Percentiles rank a stretch among this genome's conserved stretches.
phyloP scores from a whole-genome alignment of 2,888 invertebrate species.

The Agonopterix arenella region DNA sequence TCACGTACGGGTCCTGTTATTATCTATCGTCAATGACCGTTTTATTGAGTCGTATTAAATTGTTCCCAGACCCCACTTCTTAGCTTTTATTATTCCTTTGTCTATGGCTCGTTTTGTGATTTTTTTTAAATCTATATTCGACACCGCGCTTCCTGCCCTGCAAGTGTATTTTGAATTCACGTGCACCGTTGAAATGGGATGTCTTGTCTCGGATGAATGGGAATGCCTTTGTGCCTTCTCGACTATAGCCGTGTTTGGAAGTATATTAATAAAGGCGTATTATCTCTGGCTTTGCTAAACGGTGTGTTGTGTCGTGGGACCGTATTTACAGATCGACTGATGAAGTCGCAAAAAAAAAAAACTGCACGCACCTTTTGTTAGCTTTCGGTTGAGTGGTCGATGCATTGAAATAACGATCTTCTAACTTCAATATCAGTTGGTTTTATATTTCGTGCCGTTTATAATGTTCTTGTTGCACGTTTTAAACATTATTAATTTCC shows the following conservation, averaged over 20 bases:
- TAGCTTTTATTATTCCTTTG: slow-evolving; percentile 40
- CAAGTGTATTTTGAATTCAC: slow-evolving; percentile 50
- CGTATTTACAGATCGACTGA: slow-evolving; percentile 18
- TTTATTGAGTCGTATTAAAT: slow-evolving; percentile 21
- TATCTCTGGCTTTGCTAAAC: slow-evolving; percentile 40
- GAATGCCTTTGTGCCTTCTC: slow-evolving; percentile 71
- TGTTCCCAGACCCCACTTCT: slow-evolving; percentile 40
- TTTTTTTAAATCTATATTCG: slow-evolving; percentile 52
- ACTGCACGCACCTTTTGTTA: slow-evolving; percentile 10
- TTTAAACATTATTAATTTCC: no score
- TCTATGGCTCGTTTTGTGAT: slow-evolving; percentile 40
- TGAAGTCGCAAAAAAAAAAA: slow-evolving; percentile 18
- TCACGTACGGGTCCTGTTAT: slow-evolving; percentile 14
- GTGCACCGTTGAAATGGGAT: slow-evolving; percentile 35
- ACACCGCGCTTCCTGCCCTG: slow-evolving; percentile 71
- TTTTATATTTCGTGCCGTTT: no score
- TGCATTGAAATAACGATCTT: no score
- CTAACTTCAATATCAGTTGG: no score
- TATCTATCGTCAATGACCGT: slow-evolving; percentile 15
- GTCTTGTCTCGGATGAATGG: slow-evolving; percentile 39
- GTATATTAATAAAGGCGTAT: slow-evolving; percentile 54
- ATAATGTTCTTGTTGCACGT: no score
- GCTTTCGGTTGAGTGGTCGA: not conserved
- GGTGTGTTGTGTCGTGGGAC: slow-evolving; percentile 46
- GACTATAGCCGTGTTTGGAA: slow-evolving; percentile 57